Percentiles rank a stretch among this genome's conserved stretches.
phyloP scores from a whole-genome alignment of 2,888 invertebrate species.

The Ophioninae sp. region DNA sequence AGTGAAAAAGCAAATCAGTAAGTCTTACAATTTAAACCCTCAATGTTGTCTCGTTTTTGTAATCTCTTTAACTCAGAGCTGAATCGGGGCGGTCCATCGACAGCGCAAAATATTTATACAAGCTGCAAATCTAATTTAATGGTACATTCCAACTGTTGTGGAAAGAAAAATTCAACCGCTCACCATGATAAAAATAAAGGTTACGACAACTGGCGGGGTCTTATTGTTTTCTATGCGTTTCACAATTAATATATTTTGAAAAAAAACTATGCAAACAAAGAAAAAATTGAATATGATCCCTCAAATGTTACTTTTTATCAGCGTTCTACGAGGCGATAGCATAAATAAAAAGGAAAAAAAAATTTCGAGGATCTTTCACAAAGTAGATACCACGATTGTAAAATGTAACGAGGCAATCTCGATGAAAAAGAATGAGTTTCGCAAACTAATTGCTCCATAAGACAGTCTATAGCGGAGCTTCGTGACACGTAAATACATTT shows the following conservation, averaged over 20 bases:
- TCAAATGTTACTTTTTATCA: slow-evolving; percentile 37
- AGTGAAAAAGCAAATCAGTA: slow-evolving; percentile 39
- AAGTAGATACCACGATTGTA: slow-evolving; percentile 27
- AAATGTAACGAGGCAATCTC: slow-evolving; percentile 29
- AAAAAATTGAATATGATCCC: slow-evolving; percentile 17
- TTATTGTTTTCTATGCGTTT: slow-evolving; percentile 54
- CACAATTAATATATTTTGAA: slow-evolving; percentile 32
- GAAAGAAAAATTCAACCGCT: slow-evolving; percentile 25
- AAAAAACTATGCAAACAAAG: slow-evolving; percentile 35
- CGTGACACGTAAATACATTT: slow-evolving; percentile 58
- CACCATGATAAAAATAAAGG: slow-evolving; percentile 1
- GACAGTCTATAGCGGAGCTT: slow-evolving; percentile 59
- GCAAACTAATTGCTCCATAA: slow-evolving; percentile 57
- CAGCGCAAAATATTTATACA: slow-evolving; percentile 35
- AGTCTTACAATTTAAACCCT: slow-evolving; percentile 44
- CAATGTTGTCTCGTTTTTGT: slow-evolving; percentile 31
- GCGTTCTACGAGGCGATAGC: slow-evolving; percentile 19
- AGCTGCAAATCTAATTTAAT: slow-evolving; percentile 46
- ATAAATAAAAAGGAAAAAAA: slow-evolving; percentile 12
- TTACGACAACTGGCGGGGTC: slow-evolving; percentile 9
- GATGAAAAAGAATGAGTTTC: slow-evolving; percentile 41
- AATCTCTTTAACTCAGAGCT: slow-evolving; percentile 43
- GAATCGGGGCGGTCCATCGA: slow-evolving; percentile 32
- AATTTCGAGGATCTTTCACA: slow-evolving; percentile 33
- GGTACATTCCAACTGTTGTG: slow-evolving; percentile 24